phyloP scores from a whole-genome alignment of 2,888 invertebrate species.

The Agriopis marginaria region DNA sequence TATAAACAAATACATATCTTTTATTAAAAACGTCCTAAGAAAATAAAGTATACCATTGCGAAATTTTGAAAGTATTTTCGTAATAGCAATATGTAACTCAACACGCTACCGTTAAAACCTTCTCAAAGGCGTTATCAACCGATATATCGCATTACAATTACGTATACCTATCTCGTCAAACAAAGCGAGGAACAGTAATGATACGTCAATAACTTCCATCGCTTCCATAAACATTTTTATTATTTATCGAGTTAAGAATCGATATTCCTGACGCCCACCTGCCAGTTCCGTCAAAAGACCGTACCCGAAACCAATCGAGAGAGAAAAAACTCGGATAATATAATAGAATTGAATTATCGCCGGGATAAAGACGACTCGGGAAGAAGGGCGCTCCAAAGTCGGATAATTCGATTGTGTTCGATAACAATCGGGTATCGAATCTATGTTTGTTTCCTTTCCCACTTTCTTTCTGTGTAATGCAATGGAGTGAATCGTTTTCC shows the following conservation, averaged over 20 bases:
- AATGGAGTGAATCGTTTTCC: conserved; percentile 64
- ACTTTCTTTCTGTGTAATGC: conserved; percentile 55
- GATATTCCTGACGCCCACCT: conserved; percentile 36
- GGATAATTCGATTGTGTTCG: conserved; percentile 82
- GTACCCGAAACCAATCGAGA: conserved; percentile 74
- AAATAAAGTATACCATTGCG: not conserved
- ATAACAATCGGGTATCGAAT: conserved; percentile 77
- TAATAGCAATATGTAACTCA: conserved; percentile 18
- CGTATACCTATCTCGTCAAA: conserved; percentile 28
- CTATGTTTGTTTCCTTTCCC: conserved; percentile 63
- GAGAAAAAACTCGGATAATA: conserved; percentile 77
- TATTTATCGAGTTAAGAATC: conserved; percentile 35
- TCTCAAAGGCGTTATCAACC: conserved; percentile 1
- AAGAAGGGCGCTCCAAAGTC: conserved; percentile 54
- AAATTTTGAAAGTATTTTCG: conserved; percentile 10
- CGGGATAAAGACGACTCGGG: conserved; percentile 72
- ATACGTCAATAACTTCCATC: conserved; percentile 22
- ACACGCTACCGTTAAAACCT: conserved; percentile 7
- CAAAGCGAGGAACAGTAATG: conserved; percentile 26
- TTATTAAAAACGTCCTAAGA: not conserved
- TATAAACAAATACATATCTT: too few species aligned
- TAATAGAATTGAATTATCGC: conserved; percentile 85
- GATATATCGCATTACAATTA: conserved; percentile 26
- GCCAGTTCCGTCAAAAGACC: conserved; percentile 43
- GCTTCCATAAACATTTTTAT: conserved; percentile 31